Base-by-base conservation (phyloP, 2,113 vertebrate species). In the Ifrita kowaldi region DNA sequence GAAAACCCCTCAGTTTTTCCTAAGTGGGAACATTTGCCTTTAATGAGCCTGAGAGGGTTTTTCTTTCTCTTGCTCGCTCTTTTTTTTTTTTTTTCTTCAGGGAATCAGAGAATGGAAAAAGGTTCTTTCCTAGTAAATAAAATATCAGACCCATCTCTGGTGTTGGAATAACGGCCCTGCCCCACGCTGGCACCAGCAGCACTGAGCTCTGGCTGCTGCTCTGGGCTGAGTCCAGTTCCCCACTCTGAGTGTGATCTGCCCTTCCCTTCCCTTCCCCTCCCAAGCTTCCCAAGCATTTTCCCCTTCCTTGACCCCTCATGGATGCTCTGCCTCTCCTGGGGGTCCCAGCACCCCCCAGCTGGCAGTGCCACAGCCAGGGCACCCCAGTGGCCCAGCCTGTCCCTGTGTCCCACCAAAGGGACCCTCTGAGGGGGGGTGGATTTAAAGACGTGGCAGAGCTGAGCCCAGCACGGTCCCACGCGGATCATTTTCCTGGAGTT, bases 1-100 rank as follows among this genome's bases (percentile, higher is more conserved):
- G 80, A 95, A 94, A 91, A 78, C 3, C 16, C 13, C 47, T 75
- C 83, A 7, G 24, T 86, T 87, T 88, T 78, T 70, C 75, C 69
- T 76, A 82, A 88, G 80, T 89, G 69, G 86, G 88, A 93, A 90
- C 74, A 91, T 91, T 95, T 92, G 90, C 79, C 92, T 97, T 77
- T 94, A 96, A 95, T 94, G 90, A 96, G 83, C 30, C 64, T 74
- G 42, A 63, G 56, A 88, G 62, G 15, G 19, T 7, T 12, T 57
- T 24, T 56, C 19, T 46, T 47, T 33, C 39, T n/a, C 17, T 42
- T 71, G 14, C 30, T 60, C 0, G 0, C 4, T 24, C 2, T 39
- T 9, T 20, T 32, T 39, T 23, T 32, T 39, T 23, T 41, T 41
- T 42, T 52, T 60, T 56, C 56, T 13, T 6, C 28, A 55, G 55